Evolutionary conservation across 1,140 invertebrate genomes (phyloP).

Genomic region (Ceratina calcarata): DNA sequence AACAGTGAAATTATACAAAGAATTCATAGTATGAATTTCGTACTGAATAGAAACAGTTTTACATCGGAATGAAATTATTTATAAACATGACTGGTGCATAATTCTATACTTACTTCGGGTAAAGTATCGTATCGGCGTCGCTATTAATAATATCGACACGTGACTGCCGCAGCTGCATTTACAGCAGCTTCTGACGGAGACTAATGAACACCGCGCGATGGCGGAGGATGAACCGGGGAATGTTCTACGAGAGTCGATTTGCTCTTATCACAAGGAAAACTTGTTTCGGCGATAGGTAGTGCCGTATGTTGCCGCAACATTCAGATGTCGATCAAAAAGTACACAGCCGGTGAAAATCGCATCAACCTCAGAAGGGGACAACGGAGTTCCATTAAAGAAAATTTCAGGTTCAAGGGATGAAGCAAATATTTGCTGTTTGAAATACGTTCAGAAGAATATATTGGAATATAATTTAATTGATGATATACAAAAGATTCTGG

Average conservation of each 20-base stretch:
- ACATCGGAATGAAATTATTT: no score
- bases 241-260: constrained; percentile 26
- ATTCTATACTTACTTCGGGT: background rate
- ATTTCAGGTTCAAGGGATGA: no score
- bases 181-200: constrained; percentile 64
- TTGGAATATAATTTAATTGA: no score
- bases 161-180: constrained; percentile 55
- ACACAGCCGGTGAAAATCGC: no score
- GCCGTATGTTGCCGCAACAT: constrained; percentile 7
- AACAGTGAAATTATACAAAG: background rate
- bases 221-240: constrained; percentile 39
- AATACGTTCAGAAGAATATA: no score
- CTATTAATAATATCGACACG: constrained; percentile 65
- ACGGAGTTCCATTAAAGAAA: no score
- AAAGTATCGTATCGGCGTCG: constrained; percentile 17
- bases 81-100: background rate
- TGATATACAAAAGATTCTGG: no score
- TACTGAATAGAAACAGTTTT: no score
- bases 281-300: constrained; percentile 2
- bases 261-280: constrained; percentile 16
- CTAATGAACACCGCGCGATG: constrained; percentile 58
- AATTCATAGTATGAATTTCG: background rate
- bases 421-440: no score
- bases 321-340: constrained; percentile 26
- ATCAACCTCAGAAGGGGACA: no score